Percentiles rank a stretch among this genome's conserved stretches.
Evolutionary conservation across 2,888 invertebrate species (phyloP).

Genomic region (Philhelius pedissequus): DNA sequence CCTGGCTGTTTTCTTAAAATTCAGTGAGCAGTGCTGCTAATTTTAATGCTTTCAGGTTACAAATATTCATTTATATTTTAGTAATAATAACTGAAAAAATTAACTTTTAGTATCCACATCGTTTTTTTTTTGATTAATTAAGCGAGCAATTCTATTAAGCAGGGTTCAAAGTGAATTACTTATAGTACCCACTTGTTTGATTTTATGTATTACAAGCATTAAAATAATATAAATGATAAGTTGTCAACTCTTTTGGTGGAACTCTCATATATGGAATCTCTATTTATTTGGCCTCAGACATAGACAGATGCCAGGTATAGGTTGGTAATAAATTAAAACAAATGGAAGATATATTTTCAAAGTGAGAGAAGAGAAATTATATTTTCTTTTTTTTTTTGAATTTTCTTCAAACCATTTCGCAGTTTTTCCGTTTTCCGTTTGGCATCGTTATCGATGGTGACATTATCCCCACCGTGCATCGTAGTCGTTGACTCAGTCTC

Average conservation of each 20-base stretch:
- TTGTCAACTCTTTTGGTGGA: neutral
- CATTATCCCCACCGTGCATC: conserved; percentile 19
- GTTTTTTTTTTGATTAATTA: too few species aligned
- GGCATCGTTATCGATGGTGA: conserved; percentile 47
- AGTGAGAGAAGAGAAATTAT: conserved; percentile 5
- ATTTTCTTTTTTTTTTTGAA: conserved; percentile 34
- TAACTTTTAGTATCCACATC: too few species aligned
- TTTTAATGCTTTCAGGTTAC: too few species aligned
- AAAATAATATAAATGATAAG: too few species aligned
- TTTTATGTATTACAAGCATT: too few species aligned
- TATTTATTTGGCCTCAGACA: conserved; percentile 20
- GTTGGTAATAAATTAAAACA: conserved; percentile 55
- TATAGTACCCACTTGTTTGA: too few species aligned
- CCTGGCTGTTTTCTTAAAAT: too few species aligned
- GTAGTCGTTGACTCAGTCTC: neutral
- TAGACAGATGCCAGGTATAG: neutral
- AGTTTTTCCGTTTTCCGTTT: conserved; percentile 20
- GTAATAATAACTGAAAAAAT: too few species aligned
- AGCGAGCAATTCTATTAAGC: too few species aligned
- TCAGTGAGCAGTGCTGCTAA: too few species aligned
- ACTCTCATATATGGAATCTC: neutral
- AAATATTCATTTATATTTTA: too few species aligned
- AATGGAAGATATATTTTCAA: conserved; percentile 47
- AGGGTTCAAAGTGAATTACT: too few species aligned
- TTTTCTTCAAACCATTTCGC: conserved; percentile 19